Evolutionary conservation across 2,797 vertebrate genomes (phyloP), one percentile per base, ranked within the genome.

Genomic region (Vultur gryphus): DNA sequence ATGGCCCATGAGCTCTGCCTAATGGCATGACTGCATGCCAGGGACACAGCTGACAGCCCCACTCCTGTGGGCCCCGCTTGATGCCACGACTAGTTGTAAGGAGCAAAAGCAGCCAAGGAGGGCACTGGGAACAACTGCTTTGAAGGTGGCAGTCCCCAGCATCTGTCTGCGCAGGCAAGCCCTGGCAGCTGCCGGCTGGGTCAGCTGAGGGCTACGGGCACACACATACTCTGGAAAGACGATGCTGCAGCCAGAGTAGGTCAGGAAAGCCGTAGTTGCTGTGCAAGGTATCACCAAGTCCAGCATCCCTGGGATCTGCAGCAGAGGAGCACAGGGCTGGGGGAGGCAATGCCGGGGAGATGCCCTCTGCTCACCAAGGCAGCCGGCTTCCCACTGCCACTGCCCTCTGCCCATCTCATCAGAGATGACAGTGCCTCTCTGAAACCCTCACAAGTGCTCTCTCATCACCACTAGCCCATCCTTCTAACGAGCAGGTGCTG

Each of bases 81-180:
- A 28, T n/a, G 35, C 46, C 58, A 48, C 6, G 3, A 1, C 0
- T 11, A 66, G n/a, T 37, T 0, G 13, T 33, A 31, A 55, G 54
- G 19, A 33, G 26, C n/a, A 66, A 44, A 7, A 57, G 21, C 52
- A 48, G 52, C n/a, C 28, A 33, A 26, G 14, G 26, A 13, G 24
- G 8, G 19, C 12, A 18, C 15, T 21, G 49, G 24, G 18, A 54
- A 25, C 15, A 46, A 11, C 23, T 8, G 10, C n/a, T 64, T 46
- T 11, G 17, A 37, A 33, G 19, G n/a, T 7, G 3, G 29, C 58
- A 21, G n/a, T 17, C 23, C 28, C 6, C 9, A 67, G 64, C 23
- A 48, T 26, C 52, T 33, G 15, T 44, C 14, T 9, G 11, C 13
- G 6, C 37, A 64, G 48, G 19, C 18, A 23, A 39, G 31, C 37